Conservation (phyloP, 2,888 invertebrate species). For the Apamea sordens region DNA sequence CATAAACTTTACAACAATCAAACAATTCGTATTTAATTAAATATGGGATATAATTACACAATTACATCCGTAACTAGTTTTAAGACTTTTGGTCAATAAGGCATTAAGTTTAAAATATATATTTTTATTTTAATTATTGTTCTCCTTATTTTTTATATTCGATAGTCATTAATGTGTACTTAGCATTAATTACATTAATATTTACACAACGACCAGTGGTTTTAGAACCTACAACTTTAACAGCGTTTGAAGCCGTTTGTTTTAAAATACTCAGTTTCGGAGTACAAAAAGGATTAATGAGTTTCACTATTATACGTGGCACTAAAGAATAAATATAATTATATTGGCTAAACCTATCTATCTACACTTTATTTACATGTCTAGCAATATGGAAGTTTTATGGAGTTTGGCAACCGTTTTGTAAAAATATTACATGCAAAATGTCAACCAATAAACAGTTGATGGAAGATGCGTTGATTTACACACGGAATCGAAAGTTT, state of each 20-base stretch:
- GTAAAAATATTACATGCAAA: slow-evolving; percentile 56
- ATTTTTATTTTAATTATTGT: slow-evolving; percentile 89
- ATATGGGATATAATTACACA: slow-evolving; percentile 84
- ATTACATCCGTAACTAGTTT: slow-evolving; percentile 89
- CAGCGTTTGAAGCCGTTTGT: slow-evolving; percentile 60
- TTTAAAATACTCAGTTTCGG: slow-evolving; percentile 72
- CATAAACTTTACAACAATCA: slow-evolving; percentile 89
- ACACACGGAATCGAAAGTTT: slow-evolving; percentile 15
- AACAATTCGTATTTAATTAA: slow-evolving; percentile 84
- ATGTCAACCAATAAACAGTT: slow-evolving; percentile 36
- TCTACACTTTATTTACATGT: slow-evolving; percentile 85
- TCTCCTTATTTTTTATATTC: slow-evolving; percentile 87
- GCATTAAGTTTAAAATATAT: slow-evolving; percentile 90
- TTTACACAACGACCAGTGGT: slow-evolving; percentile 81
- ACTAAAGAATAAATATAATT: slow-evolving; percentile 75
- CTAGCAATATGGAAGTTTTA: slow-evolving; percentile 74
- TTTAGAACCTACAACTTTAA: slow-evolving; percentile 66
- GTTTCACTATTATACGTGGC: slow-evolving; percentile 72
- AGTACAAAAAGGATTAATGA: slow-evolving; percentile 82
- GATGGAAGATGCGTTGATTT: slow-evolving; percentile 42
- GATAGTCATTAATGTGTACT: slow-evolving; percentile 82
- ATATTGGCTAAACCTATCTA: slow-evolving; percentile 82
- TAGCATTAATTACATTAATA: slow-evolving; percentile 84
- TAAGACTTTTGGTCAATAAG: slow-evolving; percentile 91
- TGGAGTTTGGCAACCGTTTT: slow-evolving; percentile 81